Conservation (phyloP, 1,140 invertebrate genomes). For the Neelides sp. region DNA sequence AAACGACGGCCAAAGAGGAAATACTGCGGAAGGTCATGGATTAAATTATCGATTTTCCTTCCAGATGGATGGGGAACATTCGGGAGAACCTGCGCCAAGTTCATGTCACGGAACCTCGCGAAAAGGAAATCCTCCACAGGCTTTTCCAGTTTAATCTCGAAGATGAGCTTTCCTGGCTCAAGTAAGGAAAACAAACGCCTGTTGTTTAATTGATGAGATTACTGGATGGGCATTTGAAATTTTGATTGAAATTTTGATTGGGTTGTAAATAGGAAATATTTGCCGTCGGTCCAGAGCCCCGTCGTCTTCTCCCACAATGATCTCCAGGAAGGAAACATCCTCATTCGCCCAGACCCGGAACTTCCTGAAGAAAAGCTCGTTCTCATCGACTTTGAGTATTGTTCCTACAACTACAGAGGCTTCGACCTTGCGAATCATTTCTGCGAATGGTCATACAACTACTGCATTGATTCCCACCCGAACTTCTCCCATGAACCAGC, state of each 20-base stretch:
- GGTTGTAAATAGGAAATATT: constrained; percentile 35
- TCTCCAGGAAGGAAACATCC: constrained; percentile 75
- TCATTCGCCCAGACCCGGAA: constrained; percentile 32
- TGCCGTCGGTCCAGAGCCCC: constrained; percentile 48
- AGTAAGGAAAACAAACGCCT: constrained; percentile 35
- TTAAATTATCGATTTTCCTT: constrained; percentile 32
- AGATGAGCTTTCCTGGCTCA: constrained; percentile 51
- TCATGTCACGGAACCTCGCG: constrained; percentile 23
- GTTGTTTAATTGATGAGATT: background rate
- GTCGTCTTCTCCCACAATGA: constrained; percentile 97
- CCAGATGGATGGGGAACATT: constrained; percentile 38
- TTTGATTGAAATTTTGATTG: background rate
- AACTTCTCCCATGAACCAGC: constrained; percentile 56
- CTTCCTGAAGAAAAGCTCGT: constrained; percentile 41
- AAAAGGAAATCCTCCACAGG: constrained; percentile 25
- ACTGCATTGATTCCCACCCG: constrained; percentile 61
- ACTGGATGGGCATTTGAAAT: constrained; percentile 1
- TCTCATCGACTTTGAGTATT: constrained; percentile 87
- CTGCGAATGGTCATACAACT: constrained; percentile 87
- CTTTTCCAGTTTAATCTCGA: constrained; percentile 42
- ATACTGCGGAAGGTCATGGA: too few species aligned
- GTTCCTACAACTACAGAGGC: constrained; percentile 81
- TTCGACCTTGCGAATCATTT: constrained; percentile 96
- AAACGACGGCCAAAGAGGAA: constrained; percentile 35
- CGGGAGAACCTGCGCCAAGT: constrained; percentile 33